Conservation (phyloP, 2,888 invertebrate genomes). For the Apodemia mormo region DNA sequence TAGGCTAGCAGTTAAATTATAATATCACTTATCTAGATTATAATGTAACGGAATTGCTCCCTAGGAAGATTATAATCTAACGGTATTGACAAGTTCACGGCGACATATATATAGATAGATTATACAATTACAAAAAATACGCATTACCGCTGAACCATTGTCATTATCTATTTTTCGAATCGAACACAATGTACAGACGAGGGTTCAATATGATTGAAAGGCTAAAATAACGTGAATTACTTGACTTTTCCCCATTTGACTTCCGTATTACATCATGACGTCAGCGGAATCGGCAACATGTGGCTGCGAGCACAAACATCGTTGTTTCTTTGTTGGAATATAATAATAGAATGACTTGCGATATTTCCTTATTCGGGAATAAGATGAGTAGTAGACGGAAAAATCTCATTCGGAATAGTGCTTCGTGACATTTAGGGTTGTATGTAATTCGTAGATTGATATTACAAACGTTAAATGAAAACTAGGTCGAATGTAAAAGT, state of each 20-base stretch:
- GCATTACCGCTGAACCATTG: background rate
- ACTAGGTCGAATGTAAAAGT: background rate
- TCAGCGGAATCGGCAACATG: slow-evolving; percentile 65
- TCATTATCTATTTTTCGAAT: slow-evolving; percentile 22
- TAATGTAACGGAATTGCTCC: no score
- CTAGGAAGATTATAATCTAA: no score
- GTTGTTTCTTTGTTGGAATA: slow-evolving; percentile 66
- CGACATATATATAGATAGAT: no score
- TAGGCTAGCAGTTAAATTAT: no score
- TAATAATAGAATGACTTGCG: slow-evolving; percentile 74
- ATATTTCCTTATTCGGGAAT: slow-evolving; percentile 58
- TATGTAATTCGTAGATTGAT: background rate
- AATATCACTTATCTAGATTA: no score
- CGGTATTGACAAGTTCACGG: no score
- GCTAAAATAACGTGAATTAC: slow-evolving; percentile 32
- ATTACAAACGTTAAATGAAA: background rate
- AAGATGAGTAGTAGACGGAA: slow-evolving; percentile 64
- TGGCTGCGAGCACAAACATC: slow-evolving; percentile 45
- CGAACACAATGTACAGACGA: slow-evolving; percentile 21
- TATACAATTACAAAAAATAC: background rate
- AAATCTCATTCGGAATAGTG: slow-evolving; percentile 70
- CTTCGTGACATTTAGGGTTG: slow-evolving; percentile 37
- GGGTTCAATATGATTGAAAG: slow-evolving; percentile 28
- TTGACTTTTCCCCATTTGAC: slow-evolving; percentile 44
- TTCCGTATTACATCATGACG: slow-evolving; percentile 67